Evolutionary conservation across 1,140 invertebrate species (phyloP).

Genomic region (Drosophila setifemur): DNA sequence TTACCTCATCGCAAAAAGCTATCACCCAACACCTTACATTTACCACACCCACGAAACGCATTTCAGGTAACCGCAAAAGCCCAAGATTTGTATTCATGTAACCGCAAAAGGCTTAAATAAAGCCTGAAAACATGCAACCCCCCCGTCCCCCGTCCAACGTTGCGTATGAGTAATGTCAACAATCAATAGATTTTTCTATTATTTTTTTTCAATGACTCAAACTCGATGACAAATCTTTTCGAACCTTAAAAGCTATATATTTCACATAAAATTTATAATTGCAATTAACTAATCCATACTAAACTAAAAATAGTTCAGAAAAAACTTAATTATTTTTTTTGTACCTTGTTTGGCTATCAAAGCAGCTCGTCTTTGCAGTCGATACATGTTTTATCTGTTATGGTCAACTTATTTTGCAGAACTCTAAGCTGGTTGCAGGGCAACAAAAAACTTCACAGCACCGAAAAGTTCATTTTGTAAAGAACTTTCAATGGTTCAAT

Average conservation of each 20-base stretch:
- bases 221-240: slow-evolving; percentile 28
- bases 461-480: slow-evolving; percentile 61
- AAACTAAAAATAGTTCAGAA: background rate
- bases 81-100: slow-evolving; percentile 37
- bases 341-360: slow-evolving; percentile 72
- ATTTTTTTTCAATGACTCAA: slow-evolving; percentile 32
- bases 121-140: background rate
- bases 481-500: slow-evolving; percentile 17
- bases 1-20: slow-evolving; percentile 38
- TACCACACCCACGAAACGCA: slow-evolving; percentile 1
- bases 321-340: background rate
- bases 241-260: background rate
- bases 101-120: slow-evolving; percentile 57
- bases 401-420: background rate
- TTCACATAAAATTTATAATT: background rate
- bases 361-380: slow-evolving; percentile 65
- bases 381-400: slow-evolving; percentile 55
- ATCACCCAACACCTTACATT: slow-evolving; percentile 8
- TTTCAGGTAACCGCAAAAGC: slow-evolving; percentile 44
- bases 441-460: slow-evolving; percentile 30
- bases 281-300: background rate
- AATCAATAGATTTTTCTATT: slow-evolving; percentile 11
- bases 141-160: slow-evolving; percentile 12
- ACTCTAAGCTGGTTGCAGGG: no score
- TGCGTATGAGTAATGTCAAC: slow-evolving; percentile 67